Base-by-base conservation (phyloP, 2,113 vertebrate genomes). In the Anser cygnoides region DNA sequence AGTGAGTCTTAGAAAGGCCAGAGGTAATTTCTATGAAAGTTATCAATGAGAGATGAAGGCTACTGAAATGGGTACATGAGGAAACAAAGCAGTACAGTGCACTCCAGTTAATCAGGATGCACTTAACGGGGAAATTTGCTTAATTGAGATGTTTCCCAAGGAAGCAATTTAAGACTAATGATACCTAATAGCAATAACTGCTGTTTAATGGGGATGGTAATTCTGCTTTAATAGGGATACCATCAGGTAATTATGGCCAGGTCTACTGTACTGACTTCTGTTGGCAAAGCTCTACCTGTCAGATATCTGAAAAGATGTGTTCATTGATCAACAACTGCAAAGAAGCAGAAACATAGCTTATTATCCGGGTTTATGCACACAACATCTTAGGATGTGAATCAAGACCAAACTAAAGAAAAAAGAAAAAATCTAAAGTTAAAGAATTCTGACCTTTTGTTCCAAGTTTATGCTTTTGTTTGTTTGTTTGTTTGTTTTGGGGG, bases 71-170 rank as follows among this genome's bases (percentile, higher is more conserved):
- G 52, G 54, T 89, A n/a, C 39, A 37, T 26, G 41, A 93, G 59
- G 68, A 94, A 96, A 92, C 85, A 92, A 96, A 88, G 35, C 39
- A 87, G 75, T 72, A 39, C 1, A 1, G 58, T 68, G 31, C 58
- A 84, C 43, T 79, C 77, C 80, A 91, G 86, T 90, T 92, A 93
- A 96, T 93, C 86, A 93, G 79, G 77, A 92, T 92, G 62, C 84
- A 82, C 54, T 96, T 95, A 92, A 92, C 76, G 93, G 11, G 23
- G 80, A 94, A 87, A 97, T 95, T 81, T 86, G 49, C 80, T 92
- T 95, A 96, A 96, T 90, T 96, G 86, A 94, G 86, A 96, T 93
- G 80, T 81, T 94, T 95, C 95, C 95, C 92, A 96, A 94, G 93
- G 87, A 96, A 96, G 86, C n/a, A 95, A 94, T 93, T 87, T 91